Base-by-base conservation (phyloP, 2,797 vertebrate species). In the Sebastes taczanowskii region DNA sequence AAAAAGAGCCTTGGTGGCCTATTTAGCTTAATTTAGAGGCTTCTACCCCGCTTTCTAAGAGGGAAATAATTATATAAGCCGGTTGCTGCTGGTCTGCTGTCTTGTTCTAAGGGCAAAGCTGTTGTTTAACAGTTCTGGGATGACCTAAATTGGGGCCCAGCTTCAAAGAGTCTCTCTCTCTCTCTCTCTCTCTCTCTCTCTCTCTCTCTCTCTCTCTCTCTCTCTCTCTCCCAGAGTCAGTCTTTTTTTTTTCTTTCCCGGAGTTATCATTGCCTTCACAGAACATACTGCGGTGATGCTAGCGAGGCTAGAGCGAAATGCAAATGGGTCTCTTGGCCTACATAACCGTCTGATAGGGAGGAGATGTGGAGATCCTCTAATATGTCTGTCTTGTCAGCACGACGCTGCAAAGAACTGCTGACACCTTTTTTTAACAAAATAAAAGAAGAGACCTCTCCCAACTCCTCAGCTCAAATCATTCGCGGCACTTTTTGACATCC, bases 241-340 rank as follows among this genome's bases (percentile, higher is more conserved):
- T 74, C 35, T 32, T 61, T 66, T 62, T 71, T 20, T 20, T 22
- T 8, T 42, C 38, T 42, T 25, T 27, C 13, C 11, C 9, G 0
- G 38, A 89, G 76, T 87, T 89, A 86, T 89, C 82, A 70, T 76
- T 77, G 84, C 85, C 79, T 86, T 91, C 78, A 82, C 80, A 86
- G 88, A 91, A 87, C 77, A 84, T 80, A 85, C 85, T 86, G 88
- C 32, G 7, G 42, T 46, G 70, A 84, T 77, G 77, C 73, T 86
- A 81, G 78, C 10, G 58, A 84, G 81, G 80, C 86, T 81, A 66
- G 75, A 90, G 73, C 66, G 79, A 93, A 93, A 94, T 93, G 93
- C 94, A 94, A 94, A 94, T 93, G 87, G 91, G 68, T 92, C 91
- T 92, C 91, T 91, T 93, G 94, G 91, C 94, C 92, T 93, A 93